Evolutionary conservation across 2,888 invertebrate species (phyloP), one percentile per base, ranked within the genome.

Genomic region (Aleiodes leptofemur): DNA sequence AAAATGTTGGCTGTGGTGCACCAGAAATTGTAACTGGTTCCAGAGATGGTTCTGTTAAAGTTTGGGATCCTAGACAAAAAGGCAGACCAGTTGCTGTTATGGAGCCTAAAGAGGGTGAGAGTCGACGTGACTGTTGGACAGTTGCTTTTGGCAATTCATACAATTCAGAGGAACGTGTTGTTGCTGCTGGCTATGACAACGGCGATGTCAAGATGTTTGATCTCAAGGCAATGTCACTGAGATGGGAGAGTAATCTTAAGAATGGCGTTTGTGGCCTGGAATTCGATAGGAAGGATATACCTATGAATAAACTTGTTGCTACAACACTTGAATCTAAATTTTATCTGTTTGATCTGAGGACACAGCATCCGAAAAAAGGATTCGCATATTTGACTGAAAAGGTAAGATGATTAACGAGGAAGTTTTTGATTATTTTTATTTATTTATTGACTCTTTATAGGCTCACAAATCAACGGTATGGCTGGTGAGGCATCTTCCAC

Each of bases 171-270:
- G 98, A 98, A 83, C 92, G 98, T 74, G 92, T 95, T 73, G 94
- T 98, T 0, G 95, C 94, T 34, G 96, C 98, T 9, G 98, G 98
- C 0, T 98, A 98, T 85, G 98, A 98, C 86, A 98, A 98, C 88
- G 98, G 98, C 0, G 98, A 98, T 86, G 90, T 98, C 2, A 98
- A 98, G 90, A 92, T 98, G 90, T 98, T 97, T 87, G 98, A 98
- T 88, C 91, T 98, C 34, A 92, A 95, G 76, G 93, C 93, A 5
- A 96, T 98, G 94, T 91, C 93, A 0, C 90, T 97, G 0, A 91
- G 94, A 84, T 98, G 98, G 98, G 97, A 98, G 86, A 95, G 95
- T 69, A 97, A 97, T 88, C 90, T 98, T 57, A 96, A 96, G 86
- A 98, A 98, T 91, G 98, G 98, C 82, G 94, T 96, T 0, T 98